Conservation (phyloP, 2,797 vertebrate species). For the Mastacembelus armatus region DNA sequence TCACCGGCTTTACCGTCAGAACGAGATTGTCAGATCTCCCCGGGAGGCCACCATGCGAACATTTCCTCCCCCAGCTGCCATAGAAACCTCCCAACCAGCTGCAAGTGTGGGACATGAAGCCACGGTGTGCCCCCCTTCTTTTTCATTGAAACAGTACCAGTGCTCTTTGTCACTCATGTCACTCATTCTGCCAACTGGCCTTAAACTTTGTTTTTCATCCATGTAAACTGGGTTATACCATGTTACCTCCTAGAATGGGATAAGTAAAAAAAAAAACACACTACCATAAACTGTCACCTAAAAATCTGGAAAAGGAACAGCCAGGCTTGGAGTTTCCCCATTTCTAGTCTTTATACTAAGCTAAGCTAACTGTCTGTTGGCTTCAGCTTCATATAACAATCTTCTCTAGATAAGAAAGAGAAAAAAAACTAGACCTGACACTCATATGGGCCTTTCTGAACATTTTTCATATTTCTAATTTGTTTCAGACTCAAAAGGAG, state of each 20-base stretch:
- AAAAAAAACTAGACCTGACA: neutral
- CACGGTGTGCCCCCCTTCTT: constrained; percentile 78
- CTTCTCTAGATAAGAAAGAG: no score
- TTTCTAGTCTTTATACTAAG: no score
- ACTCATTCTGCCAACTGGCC: neutral
- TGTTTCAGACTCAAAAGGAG: neutral
- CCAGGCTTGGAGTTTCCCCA: no score
- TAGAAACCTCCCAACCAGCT: constrained; percentile 91
- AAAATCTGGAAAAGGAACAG: no score
- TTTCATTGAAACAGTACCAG: neutral
- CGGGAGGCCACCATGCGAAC: constrained; percentile 93
- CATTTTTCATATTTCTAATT: constrained; percentile 5
- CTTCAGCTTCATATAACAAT: no score
- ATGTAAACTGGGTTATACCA: neutral
- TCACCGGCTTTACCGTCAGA: constrained; percentile 96
- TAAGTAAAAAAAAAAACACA: neutral
- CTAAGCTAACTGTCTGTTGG: no score
- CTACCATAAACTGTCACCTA: no score
- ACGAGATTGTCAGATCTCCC: constrained; percentile 97
- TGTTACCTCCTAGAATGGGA: neutral
- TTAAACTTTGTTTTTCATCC: neutral
- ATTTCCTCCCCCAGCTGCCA: constrained; percentile 89
- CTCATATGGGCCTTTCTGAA: neutral
- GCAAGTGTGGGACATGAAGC: constrained; percentile 85
- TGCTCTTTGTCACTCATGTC: no score